A percentile compares a stretch with the other conserved stretches of the same genome.
Evolutionary conservation across 2,113 vertebrate species (phyloP).

Genomic region (Lepidothrix coronata): DNA sequence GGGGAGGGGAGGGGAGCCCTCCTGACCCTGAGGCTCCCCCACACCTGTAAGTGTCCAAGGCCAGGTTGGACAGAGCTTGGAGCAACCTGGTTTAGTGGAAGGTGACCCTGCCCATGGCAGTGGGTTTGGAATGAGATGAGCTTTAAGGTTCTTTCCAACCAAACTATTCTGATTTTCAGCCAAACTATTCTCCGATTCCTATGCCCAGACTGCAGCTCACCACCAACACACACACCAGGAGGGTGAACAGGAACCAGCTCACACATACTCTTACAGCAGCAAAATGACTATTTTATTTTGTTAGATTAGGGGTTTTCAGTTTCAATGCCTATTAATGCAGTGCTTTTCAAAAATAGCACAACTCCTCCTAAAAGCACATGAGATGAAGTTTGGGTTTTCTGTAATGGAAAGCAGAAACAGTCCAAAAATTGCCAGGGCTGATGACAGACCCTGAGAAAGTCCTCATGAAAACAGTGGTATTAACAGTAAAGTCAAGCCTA

Average conservation of each 20-base stretch:
- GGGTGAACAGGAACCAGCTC: neutral
- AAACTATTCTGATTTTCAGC: neutral
- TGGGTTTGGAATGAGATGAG: neutral
- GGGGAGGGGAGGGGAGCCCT: neutral
- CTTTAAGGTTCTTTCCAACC: neutral
- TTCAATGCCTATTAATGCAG: neutral
- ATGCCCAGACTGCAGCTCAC: neutral
- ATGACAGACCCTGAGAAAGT: neutral
- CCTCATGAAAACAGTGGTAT: rapidly evolving
- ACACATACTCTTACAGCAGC: neutral
- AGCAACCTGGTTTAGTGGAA: neutral
- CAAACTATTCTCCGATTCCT: neutral
- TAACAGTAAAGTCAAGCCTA: neutral
- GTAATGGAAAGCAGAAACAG: neutral
- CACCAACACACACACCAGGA: neutral
- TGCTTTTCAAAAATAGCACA: neutral
- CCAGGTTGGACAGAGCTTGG: neutral
- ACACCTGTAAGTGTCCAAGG: neutral
- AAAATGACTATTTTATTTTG: neutral
- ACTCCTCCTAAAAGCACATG: neutral
- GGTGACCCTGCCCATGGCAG: neutral
- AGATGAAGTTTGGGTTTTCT: neutral
- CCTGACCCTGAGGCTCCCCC: neutral
- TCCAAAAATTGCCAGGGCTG: neutral
- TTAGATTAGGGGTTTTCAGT: neutral